Evolutionary conservation across 2,888 invertebrate genomes (phyloP), one percentile per base, ranked within the genome.

Genomic region (Spicauda simplicius): DNA sequence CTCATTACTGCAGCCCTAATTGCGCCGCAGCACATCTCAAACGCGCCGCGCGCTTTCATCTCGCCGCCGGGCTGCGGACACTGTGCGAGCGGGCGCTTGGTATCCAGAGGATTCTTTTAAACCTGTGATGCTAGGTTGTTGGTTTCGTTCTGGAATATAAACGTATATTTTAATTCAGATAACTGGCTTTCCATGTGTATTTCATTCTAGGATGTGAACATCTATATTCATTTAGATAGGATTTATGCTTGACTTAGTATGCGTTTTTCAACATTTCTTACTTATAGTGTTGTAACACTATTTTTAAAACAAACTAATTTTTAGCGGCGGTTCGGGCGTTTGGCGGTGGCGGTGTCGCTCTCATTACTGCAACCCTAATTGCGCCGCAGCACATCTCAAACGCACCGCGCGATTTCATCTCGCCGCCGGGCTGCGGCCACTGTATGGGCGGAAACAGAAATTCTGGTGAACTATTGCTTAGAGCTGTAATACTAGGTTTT

Each of bases 1-100:
- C 91, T 91, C 90, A 92, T 91, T 91, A 90, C 90, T 74, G 81
- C 76, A 81, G 81, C 81, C 89, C 88, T 91, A 90, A 91, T 91
- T 91, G 90, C 87, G 82, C 81, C 82, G 85, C 84, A 81, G 80
- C 80, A 80, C 82, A 79, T 75, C 82, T 87, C 91, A 91, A 91
- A 91, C 81, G 89, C 80, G 80, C 91, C 91, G 91, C 82, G 80
- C 72, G 80, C 91, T 92, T 92, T 92, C 86, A 91, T 90, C 89
- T 91, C 78, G 82, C 91, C 91, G 90, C 79, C 59, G 18, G 65
- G 59, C 30, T 25, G 54, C 48, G 59, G 45, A n/a, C 48, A 48
- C 18, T 6, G 54, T 20, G 54, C 18, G 25, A 0, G 54, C 54
- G 54, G 59, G 54, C 54, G 62, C n/a, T n/a, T n/a, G 45, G n/a